A percentile compares a stretch with the other conserved stretches of the same genome.
Evolutionary conservation across 2,113 vertebrate genomes (phyloP).

Genomic region (Castor canadensis): DNA sequence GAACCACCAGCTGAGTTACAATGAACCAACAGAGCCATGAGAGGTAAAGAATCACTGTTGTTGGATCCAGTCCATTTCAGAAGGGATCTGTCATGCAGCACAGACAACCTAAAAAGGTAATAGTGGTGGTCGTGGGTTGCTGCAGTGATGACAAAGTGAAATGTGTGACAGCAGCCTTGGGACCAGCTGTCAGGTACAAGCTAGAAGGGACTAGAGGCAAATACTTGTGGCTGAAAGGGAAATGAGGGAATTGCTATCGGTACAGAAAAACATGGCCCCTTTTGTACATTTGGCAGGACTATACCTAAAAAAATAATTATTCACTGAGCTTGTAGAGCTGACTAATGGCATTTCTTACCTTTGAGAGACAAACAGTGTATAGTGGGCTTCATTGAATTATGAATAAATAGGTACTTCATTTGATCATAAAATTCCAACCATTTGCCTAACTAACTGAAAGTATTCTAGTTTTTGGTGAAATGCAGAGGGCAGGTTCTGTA

Average conservation of each 20-base stretch:
- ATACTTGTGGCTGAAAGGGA: background rate
- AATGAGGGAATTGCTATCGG: background rate
- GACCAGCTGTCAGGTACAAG: background rate
- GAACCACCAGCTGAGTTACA: background rate
- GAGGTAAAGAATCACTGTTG: background rate
- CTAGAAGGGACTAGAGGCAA: background rate
- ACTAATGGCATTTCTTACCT: background rate
- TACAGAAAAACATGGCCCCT: background rate
- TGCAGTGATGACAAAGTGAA: background rate
- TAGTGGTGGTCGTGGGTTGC: background rate
- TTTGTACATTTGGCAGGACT: background rate
- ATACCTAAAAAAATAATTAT: too few species aligned
- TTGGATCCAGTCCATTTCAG: background rate
- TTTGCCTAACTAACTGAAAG: background rate
- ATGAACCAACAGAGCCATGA: background rate
- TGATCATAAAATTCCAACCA: background rate
- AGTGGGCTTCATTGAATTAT: background rate
- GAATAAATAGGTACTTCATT: background rate
- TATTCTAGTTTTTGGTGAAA: background rate
- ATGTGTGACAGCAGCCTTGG: background rate
- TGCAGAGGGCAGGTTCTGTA: background rate
- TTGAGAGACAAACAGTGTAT: background rate
- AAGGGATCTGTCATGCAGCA: background rate
- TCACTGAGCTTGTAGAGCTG: background rate
- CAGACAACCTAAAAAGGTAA: background rate